Evolutionary conservation across 2,797 vertebrate species (phyloP).

Genomic region (Eupleurogrammus muticus): DNA sequence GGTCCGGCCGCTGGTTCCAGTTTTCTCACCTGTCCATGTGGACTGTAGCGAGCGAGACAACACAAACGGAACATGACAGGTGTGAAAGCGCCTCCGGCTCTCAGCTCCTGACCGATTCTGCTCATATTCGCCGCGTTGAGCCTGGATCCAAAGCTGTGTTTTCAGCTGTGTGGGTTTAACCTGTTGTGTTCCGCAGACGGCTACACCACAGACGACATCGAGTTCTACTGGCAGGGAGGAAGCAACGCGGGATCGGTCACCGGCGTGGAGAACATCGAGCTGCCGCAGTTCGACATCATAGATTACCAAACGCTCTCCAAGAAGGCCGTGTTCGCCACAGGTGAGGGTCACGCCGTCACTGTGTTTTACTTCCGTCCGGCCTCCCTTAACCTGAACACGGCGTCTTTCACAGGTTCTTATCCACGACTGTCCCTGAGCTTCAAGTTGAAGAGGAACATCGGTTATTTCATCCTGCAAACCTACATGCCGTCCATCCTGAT

Average conservation of each 20-base stretch:
- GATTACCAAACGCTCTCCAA: constrained; percentile 94
- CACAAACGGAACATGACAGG: background rate
- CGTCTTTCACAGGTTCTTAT: constrained; percentile 87
- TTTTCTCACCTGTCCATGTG: background rate
- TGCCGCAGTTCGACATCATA: constrained; percentile 95
- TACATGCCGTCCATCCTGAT: constrained; percentile 96
- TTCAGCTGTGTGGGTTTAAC: background rate
- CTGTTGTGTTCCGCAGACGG: constrained; percentile 84
- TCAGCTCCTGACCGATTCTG: background rate
- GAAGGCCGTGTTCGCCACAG: constrained; percentile 94
- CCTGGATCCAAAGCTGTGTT: background rate
- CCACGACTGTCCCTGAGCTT: constrained; percentile 94
- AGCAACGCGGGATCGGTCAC: constrained; percentile 86
- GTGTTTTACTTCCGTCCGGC: background rate
- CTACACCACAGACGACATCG: constrained; percentile 96
- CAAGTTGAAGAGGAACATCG: constrained; percentile 95
- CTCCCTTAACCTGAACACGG: constrained; percentile 6
- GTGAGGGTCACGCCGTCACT: constrained; percentile 65
- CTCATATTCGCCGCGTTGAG: background rate
- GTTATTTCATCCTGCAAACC: constrained; percentile 96
- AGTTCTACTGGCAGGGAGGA: constrained; percentile 95
- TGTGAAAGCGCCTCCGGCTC: background rate
- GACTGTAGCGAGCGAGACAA: constrained; percentile 1
- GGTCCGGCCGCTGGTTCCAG: background rate
- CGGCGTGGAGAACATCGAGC: constrained; percentile 93